phyloP scores from a whole-genome alignment of 2,113 vertebrate species.

The Pomatostomus ruficeps region DNA sequence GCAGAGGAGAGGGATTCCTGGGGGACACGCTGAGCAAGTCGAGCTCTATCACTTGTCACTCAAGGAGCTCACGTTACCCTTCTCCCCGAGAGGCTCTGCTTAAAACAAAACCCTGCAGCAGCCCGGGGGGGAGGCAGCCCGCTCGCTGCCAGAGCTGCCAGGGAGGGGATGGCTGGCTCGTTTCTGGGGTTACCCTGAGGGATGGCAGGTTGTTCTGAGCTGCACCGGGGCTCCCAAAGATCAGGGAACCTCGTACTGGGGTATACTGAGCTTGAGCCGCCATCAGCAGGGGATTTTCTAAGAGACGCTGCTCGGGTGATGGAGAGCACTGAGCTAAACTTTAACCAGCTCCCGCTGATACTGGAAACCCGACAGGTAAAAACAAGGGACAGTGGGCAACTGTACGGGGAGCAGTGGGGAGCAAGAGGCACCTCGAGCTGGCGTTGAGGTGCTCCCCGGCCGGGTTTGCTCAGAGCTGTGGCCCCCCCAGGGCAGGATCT shows the following conservation, averaged over 20 bases:
- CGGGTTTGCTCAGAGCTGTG: not conserved
- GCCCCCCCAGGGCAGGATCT: not conserved
- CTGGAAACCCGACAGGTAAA: not conserved
- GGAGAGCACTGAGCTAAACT: not conserved
- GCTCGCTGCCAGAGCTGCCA: not conserved
- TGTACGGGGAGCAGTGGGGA: not conserved
- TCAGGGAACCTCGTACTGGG: not conserved
- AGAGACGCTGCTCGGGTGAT: fast-evolving
- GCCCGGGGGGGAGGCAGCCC: not conserved
- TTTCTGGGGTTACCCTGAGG: not conserved
- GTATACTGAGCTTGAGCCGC: fast-evolving
- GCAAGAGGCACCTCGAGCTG: not conserved
- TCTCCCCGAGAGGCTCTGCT: not conserved
- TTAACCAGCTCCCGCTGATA: not conserved
- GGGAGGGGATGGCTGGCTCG: not conserved
- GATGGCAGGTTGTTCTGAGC: not conserved
- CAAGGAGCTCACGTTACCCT: conserved; percentile 44
- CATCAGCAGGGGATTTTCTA: not conserved
- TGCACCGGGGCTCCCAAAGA: not conserved
- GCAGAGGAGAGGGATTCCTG: conserved; percentile 48
- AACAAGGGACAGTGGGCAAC: not conserved
- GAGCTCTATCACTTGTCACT: conserved; percentile 39
- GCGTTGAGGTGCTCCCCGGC: not conserved
- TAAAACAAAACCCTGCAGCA: conserved; percentile 16
- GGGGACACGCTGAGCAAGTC: conserved; percentile 33